These are phyloP conservation scores for Anniella stebbinsi DNA, from an alignment of 2,797 vertebrate genomes.

Conservation along the genomic window DNA sequence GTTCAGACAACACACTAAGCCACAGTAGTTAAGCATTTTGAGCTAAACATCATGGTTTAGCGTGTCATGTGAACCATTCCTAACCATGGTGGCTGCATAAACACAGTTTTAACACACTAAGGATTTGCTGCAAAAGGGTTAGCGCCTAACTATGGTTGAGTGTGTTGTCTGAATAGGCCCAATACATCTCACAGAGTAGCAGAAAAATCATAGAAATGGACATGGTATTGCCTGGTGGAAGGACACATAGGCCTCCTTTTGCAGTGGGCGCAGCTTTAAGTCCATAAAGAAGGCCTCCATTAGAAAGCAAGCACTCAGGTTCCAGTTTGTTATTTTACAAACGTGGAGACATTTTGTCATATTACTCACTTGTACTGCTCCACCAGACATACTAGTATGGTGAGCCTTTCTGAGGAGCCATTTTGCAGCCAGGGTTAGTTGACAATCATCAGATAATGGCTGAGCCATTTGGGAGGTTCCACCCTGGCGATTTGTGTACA, in stretches of 20 bases:
- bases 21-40: too few species aligned
- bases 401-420: slow-evolving; percentile 16
- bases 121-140: too few species aligned
- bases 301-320: neutral
- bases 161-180: too few species aligned
- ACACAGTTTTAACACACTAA: too few species aligned
- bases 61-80: too few species aligned
- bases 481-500: neutral
- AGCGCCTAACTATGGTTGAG: too few species aligned
- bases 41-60: too few species aligned
- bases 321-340: neutral
- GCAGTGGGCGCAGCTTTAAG: too few species aligned
- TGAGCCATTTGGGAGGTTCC: slow-evolving; percentile 15
- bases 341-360: neutral
- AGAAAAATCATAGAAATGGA: neutral
- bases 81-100: too few species aligned
- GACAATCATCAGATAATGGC: slow-evolving; percentile 41
- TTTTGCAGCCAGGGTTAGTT: neutral
- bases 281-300: neutral
- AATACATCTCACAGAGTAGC: neutral
- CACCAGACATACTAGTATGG: neutral
- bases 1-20: too few species aligned
- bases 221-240: neutral
- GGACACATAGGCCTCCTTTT: too few species aligned
- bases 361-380: accelerated